Base-by-base conservation (phyloP, 2,888 invertebrate genomes). In the Scelioninae gen. 1 region DNA sequence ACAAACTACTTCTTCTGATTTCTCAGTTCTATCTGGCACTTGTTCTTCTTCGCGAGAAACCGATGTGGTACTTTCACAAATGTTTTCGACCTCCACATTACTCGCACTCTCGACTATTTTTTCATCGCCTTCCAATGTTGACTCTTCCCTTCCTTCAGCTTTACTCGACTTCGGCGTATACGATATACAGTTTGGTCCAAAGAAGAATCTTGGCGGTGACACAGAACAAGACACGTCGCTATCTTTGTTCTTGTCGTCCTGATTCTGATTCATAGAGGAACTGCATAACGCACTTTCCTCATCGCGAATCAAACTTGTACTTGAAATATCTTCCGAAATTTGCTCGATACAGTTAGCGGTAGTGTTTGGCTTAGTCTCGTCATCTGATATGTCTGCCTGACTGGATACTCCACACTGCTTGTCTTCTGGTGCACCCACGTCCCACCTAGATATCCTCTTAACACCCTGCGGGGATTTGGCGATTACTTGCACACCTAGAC, bases 381-480 rank as follows among this genome's bases (percentile, higher is more conserved):
- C 32, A 0, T 15, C 81, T 89, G 91, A 89, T 90, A 90, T 88
- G 88, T 91, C 86, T 84, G 85, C 86, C 84, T 92, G 90, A 47
- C 88, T 89, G 68, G 89, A 88, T 78, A 89, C 87, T 79, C 87
- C 89, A 47, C 88, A 58, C 16, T 77, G 69, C 31, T 87, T 89
- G 5, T 89, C 89, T 3, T 87, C 88, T 1, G 92, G 91, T 74
- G 89, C 91, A 10, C 93, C 93, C 0, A 93, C 93, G 76, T 93
- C 93, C 93, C 93, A 93, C 68, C 93, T 90, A 0, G 93, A 93
- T 71, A 90, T 88, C 84, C 92, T 92, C 69, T 92, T 92, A 10
- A 63, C 56, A 23, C 87, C 75, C 31, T 60, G 53, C 16, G 85
- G 77, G 0, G 84, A 63, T 78, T 90, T 90, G 2, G 89, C 76